These are phyloP conservation scores for Lapara coniferarum DNA, from an alignment of 2,888 invertebrate genomes.

Conservation along the genomic window DNA sequence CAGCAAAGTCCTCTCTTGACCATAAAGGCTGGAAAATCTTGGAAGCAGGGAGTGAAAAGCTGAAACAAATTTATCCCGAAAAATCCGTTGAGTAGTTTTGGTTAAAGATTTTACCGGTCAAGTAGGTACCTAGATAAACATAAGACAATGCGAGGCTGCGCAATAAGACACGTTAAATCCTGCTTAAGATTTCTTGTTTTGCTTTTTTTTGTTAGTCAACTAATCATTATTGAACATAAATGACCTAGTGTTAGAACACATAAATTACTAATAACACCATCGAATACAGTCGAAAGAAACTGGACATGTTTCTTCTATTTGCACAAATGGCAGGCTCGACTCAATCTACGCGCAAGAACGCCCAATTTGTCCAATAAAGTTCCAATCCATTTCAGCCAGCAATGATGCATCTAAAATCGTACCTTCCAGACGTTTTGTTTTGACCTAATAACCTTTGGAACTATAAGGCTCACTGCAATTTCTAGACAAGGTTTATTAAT, in stretches of 20 bases:
- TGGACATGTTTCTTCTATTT: neutral
- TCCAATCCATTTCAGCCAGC: conserved; percentile 31
- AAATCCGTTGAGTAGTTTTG: no score
- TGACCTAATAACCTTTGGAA: conserved; percentile 59
- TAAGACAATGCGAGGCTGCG: no score
- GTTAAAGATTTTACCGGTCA: no score
- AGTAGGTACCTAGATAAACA: no score
- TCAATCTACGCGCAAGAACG: conserved; percentile 28
- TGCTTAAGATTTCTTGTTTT: no score
- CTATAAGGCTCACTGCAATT: conserved; percentile 31
- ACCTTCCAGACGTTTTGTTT: conserved; percentile 31
- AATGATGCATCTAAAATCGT: conserved; percentile 34
- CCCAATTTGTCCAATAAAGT: conserved; percentile 26
- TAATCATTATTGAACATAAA: no score
- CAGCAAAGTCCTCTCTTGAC: no score
- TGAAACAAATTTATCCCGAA: no score
- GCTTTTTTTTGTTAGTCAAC: no score
- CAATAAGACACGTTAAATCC: no score
- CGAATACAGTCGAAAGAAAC: neutral
- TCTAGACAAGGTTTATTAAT: neutral
- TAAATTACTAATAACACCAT: neutral
- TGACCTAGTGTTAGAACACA: neutral
- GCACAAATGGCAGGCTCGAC: neutral
- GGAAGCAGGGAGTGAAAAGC: no score
- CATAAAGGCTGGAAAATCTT: no score